A percentile compares a stretch with the other conserved stretches of the same genome.
Evolutionary conservation across 2,888 invertebrate species (phyloP).

Genomic region (Cerceris rybyensis): DNA sequence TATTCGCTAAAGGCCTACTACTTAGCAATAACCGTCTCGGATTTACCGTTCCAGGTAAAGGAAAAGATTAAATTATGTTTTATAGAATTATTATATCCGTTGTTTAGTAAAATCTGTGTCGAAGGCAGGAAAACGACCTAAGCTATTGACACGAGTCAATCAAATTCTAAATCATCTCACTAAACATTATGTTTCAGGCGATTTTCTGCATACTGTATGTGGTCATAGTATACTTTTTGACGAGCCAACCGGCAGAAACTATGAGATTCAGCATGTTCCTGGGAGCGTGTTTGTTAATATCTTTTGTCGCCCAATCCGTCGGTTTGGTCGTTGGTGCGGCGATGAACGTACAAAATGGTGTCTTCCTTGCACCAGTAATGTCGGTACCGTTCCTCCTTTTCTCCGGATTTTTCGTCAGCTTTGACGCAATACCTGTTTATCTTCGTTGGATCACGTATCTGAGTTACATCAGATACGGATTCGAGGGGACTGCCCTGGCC

Average conservation of each 20-base stretch:
- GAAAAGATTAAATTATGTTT: neutral
- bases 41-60: conserved; percentile 97
- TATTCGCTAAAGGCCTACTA: conserved; percentile 97
- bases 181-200: conserved; percentile 85
- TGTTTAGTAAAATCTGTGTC: too few species aligned
- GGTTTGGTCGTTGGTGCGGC: conserved; percentile 97
- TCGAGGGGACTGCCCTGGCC: conserved; percentile 96
- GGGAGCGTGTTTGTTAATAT: conserved; percentile 92
- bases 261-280: conserved; percentile 94
- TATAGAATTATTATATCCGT: neutral
- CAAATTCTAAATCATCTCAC: neutral
- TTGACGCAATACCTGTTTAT: conserved; percentile 97
- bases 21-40: conserved; percentile 96
- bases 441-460: conserved; percentile 97
- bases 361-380: conserved; percentile 98
- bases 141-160: neutral
- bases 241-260: conserved; percentile 93
- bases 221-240: conserved; percentile 96
- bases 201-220: conserved; percentile 97
- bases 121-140: neutral
- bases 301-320: conserved; percentile 97
- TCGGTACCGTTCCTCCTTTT: conserved; percentile 97
- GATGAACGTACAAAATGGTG: conserved; percentile 97
- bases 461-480: conserved; percentile 97
- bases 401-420: conserved; percentile 98